Conservation (phyloP, 2,113 vertebrate genomes). For the Ctenomys sociabilis region DNA sequence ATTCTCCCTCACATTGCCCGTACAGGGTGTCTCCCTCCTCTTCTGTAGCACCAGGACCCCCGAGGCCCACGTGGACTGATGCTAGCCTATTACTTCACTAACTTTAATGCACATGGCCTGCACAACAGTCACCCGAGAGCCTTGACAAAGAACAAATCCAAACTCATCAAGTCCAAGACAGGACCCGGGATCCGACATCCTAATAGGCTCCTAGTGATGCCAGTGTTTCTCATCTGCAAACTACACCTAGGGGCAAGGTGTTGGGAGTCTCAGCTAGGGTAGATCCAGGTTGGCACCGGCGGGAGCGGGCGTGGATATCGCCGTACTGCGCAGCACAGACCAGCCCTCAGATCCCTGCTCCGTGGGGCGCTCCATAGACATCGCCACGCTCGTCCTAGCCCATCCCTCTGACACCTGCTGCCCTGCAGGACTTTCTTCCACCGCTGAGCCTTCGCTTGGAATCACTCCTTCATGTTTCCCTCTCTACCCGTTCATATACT, state of each 20-base stretch:
- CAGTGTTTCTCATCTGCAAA: not conserved
- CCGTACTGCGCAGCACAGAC: not conserved
- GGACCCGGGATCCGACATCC: slow-evolving; percentile 14
- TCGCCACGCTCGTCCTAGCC: not conserved
- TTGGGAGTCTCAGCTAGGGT: not conserved
- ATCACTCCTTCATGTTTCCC: not conserved
- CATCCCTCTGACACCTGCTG: not conserved
- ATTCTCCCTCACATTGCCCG: not conserved
- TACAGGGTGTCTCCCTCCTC: not conserved
- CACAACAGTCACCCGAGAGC: slow-evolving; percentile 39
- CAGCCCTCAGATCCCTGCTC: not conserved
- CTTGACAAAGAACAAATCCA: slow-evolving; percentile 70
- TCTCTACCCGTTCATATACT: not conserved
- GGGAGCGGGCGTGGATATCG: not conserved
- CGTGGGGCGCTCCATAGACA: rapidly evolving
- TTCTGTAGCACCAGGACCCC: not conserved
- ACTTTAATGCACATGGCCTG: not conserved
- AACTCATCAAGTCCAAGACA: slow-evolving; percentile 49
- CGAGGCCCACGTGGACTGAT: not conserved
- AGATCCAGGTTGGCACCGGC: not conserved
- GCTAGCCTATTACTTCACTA: slow-evolving; percentile 27
- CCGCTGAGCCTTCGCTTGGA: not conserved
- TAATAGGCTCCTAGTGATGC: slow-evolving; percentile 56
- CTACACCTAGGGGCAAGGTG: not conserved
- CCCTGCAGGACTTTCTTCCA: not conserved